Percentiles rank a stretch among this genome's conserved stretches.
phyloP scores from a whole-genome alignment of 2,797 vertebrate species.

The Leptoclinus maculatus region DNA sequence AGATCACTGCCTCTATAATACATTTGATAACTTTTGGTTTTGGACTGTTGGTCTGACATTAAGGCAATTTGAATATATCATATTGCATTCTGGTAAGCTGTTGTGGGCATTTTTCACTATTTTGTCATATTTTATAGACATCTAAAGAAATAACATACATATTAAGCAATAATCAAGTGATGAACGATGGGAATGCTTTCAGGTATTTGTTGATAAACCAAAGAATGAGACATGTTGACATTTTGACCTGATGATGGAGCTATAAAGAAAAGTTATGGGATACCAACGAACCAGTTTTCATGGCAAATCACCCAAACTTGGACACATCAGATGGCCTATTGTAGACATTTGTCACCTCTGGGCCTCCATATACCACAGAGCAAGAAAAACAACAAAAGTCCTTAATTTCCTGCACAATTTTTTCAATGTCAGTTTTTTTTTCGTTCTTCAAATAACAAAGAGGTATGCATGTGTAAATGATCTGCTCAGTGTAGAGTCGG shows the following conservation, averaged over 20 bases:
- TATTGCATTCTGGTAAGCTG: not conserved
- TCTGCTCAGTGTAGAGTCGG: constrained; percentile 13
- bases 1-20: too few relatives aligned
- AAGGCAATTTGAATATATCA: not conserved
- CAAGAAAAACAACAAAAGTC: constrained; percentile 10
- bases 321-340: not conserved
- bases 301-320: not conserved
- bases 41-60: too few relatives aligned
- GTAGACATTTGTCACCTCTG: not conserved
- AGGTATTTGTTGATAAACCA: not conserved
- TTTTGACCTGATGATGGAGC: not conserved
- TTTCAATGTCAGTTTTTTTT: constrained; percentile 19
- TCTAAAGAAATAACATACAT: not conserved
- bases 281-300: not conserved
- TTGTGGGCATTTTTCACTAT: not conserved
- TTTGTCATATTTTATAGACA: not conserved
- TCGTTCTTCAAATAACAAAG: constrained; percentile 13
- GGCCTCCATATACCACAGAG: not conserved
- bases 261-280: not conserved
- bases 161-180: not conserved
- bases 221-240: not conserved
- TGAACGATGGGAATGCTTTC: not conserved
- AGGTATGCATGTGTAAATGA: constrained; percentile 31
- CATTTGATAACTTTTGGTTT: not conserved
- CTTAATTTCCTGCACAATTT: constrained; percentile 24